Base-by-base conservation (phyloP, 2,888 invertebrate species). In the Calameuta filiformis region DNA sequence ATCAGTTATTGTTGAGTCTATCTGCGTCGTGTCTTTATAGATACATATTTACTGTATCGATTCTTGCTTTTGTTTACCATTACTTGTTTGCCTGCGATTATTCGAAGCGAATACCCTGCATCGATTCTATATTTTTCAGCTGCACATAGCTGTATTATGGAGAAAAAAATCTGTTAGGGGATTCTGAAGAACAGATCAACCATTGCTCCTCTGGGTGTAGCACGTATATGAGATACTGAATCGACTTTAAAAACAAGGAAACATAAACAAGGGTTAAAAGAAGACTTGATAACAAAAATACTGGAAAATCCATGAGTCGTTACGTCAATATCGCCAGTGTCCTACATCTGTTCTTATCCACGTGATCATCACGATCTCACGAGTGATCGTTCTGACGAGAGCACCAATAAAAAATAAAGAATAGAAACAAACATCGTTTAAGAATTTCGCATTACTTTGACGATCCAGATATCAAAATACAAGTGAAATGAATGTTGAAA, bases 1-100 rank as follows among this genome's bases (percentile, higher is more conserved):
- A 73, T 68, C 69, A 56, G 2, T 9, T 69, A 79, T 68, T 80
- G 75, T 80, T 80, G 75, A 77, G 79, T 80, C 79, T 80, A 75
- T 76, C 68, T 71, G 23, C 9, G 23, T 23, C 1, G 56, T 56
- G 56, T 2, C 56, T 56, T 2, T 9, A 56, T 23, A 23, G 56
- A 23, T 23, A 56, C 9, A 56, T 56, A 23, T 56, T 56, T 56
- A 23, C 23, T 35, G 35, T 12, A 35, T 12, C 35, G 3, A 35
- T 35, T 35, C 3, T 12, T 35, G 35, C 12, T 35, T 35, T 35
- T 9, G 9, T 23, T 56, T 56, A 23, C 9, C 23, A 23, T 40
- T 23, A 9, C 23, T 56, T 23, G 23, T 9, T 56, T 56, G 15
- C 9, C 56, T 23, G 9, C 56, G 23, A 56, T 56, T 56, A 56